phyloP scores from a whole-genome alignment of 1,140 invertebrate genomes.

The Drosophila santomea region DNA sequence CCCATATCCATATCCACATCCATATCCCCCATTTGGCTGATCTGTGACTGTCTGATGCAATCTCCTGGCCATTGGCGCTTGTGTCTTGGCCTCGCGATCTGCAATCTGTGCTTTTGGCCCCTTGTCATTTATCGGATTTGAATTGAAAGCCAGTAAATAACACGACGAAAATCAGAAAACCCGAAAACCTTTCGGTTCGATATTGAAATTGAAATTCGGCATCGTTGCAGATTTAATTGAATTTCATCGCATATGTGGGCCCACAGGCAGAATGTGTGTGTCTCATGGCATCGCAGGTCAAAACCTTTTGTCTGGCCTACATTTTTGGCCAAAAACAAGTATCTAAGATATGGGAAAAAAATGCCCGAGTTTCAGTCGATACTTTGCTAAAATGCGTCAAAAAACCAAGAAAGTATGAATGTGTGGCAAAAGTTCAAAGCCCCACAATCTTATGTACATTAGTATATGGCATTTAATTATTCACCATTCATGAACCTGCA shows the following conservation, averaged over 20 bases:
- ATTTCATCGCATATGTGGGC: conserved; percentile 26
- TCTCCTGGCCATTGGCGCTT: conserved; percentile 59
- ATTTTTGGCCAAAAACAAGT: neutral
- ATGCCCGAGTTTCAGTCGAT: too few species aligned
- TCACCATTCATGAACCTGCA: neutral
- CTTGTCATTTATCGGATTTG: conserved; percentile 75
- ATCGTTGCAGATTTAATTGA: conserved; percentile 59
- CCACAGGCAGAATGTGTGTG: conserved; percentile 10
- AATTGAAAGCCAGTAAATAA: conserved; percentile 77
- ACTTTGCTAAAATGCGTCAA: too few species aligned
- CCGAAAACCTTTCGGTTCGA: conserved; percentile 60
- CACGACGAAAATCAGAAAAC: conserved; percentile 66
- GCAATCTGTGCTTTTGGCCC: conserved; percentile 40
- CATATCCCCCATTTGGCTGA: neutral
- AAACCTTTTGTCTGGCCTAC: conserved; percentile 19
- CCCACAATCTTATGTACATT: too few species aligned
- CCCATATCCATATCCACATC: neutral
- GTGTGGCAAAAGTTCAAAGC: neutral
- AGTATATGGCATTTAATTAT: neutral
- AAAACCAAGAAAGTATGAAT: too few species aligned
- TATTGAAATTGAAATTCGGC: conserved; percentile 72
- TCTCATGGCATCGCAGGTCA: conserved; percentile 10
- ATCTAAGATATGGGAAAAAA: neutral
- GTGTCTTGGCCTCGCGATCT: conserved; percentile 46
- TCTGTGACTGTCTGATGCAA: conserved; percentile 62